A percentile compares a stretch with the other conserved stretches of the same genome.
These are phyloP conservation scores for Cheiracanthium punctorium DNA, from an alignment of 2,888 invertebrate species.

Conservation along the genomic window DNA sequence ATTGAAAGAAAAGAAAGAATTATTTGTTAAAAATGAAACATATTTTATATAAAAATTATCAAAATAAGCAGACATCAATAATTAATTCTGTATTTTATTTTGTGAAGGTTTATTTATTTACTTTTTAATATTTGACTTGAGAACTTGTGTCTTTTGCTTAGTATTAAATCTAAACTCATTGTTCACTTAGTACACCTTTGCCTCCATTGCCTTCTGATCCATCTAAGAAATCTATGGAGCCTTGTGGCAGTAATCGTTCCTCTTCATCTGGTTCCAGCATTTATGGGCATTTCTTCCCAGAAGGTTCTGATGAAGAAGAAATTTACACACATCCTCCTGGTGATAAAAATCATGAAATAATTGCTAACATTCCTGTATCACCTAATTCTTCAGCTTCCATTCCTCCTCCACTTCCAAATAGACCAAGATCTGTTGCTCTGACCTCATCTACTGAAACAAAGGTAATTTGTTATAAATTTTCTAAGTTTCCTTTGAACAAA, in stretches of 20 bases:
- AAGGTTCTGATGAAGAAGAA: constrained; percentile 67
- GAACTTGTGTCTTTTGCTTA: too few relatives aligned
- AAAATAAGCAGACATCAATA: too few relatives aligned
- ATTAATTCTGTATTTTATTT: too few relatives aligned
- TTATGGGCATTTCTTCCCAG: constrained; percentile 70
- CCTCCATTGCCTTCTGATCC: constrained; percentile 66
- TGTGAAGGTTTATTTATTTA: too few relatives aligned
- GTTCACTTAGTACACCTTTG: constrained; percentile 63
- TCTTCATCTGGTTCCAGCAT: constrained; percentile 67
- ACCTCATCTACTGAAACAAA: constrained; percentile 37
- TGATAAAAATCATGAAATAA: constrained; percentile 26
- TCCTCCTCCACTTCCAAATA: constrained; percentile 67
- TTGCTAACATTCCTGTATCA: constrained; percentile 29
- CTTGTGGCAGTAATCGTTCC: constrained; percentile 65
- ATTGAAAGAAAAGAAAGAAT: too few relatives aligned
- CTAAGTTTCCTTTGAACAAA: too few relatives aligned
- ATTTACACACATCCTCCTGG: constrained; percentile 65
- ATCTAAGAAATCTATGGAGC: constrained; percentile 41
- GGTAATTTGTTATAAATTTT: constrained; percentile 8
- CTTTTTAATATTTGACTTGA: too few relatives aligned
- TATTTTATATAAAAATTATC: too few relatives aligned
- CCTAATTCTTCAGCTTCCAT: constrained; percentile 34
- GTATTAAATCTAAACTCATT: too few relatives aligned
- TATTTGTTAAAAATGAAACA: too few relatives aligned
- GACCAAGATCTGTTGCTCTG: constrained; percentile 67